Base-by-base conservation (phyloP, 2,888 invertebrate species). In the Psylliodes chrysocephalus region DNA sequence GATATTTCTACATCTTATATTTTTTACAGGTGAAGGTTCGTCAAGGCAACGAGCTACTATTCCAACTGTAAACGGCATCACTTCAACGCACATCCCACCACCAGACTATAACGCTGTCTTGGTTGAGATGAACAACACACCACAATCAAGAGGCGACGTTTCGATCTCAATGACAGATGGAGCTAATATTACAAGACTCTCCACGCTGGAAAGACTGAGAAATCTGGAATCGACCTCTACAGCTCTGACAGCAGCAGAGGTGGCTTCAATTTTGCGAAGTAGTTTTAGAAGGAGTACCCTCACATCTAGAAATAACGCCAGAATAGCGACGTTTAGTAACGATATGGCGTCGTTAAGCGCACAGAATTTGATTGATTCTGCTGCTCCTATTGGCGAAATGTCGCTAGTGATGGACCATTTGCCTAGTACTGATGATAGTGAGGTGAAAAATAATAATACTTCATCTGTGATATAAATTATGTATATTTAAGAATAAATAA, bases 41-140 rank as follows among this genome's bases (percentile, higher is more conserved):
- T 57, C 57, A 0, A 63, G 71, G 33, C 73, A 73, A 60, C 63
- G 73, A 63, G 63, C 63, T 14, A 51, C 70, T 12, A 53, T 72
- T 18, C 53, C 63, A 2, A 49, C 19, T 8, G 52, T 12, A 6
- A 54, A 67, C 15, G 63, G 60, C 1, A 63, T 51, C 35, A 22
- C 22, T 18, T 33, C 15, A 8, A 60, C 49, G 53, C 12, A 60
- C 64, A 84, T 86, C 1, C 87, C 88, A 3, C 88, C 88, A 0
- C 89, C 89, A 0, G 87, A 88, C 73, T 89, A 89, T 73, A 86
- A 86, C 40, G 84, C 87, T 0, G 88, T 89, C 3, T 79, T 89
- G 63, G 86, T 88, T 1, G 88, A 88, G 75, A 88, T 88, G 84
- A 86, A 86, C 72, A 86, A 65, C 62, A 76, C 30, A 59, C 68